Evolutionary conservation across 2,113 vertebrate species (phyloP), one percentile per base, ranked within the genome.

Genomic region (Oxygymnocypris stewartii): DNA sequence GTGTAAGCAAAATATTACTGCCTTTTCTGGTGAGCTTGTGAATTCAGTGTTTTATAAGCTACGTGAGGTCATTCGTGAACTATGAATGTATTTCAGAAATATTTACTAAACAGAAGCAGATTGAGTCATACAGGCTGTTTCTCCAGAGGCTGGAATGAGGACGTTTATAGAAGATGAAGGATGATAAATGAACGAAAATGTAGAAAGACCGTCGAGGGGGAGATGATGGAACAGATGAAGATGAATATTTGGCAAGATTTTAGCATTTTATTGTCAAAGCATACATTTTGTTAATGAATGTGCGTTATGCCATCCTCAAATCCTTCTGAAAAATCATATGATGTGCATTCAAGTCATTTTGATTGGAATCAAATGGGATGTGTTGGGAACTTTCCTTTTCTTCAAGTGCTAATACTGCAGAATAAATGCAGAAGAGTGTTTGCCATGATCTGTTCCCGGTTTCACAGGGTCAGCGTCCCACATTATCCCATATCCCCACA

Each of bases 81-180:
- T 71, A 20, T 73, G 13, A 57, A 84, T 59, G 8, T 77, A 47
- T 83, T 79, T 44, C n/a, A 77, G n/a, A 84, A 77, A 87, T 89
- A 80, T 82, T 82, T 81, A 82, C n/a, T 73, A 69, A 84, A 88
- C 51, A 77, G 69, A 42, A 84, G 65, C 25, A 2, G 40, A 86
- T 65, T 84, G 71, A 88, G 75, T 80, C 87, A 75, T 12, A 80
- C 14, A 80, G 37, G 51, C 47, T 54, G n/a, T 84, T 79, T 65
- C 42, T 61, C 20, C 3, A n/a, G 57, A n/a, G 57, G 57, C 9
- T 4, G 2, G 28, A 59, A 35, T 54, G 25, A 61, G 31, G 51
- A 82, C 28, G 51, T 49, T 61, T 44, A 35, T 47, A n/a, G 12
- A 44, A 14, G 49, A 59, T 18, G 31, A 25, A 79, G 12, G 25